Evolutionary conservation across 2,797 vertebrate species (phyloP).

Genomic region (Anas acuta): DNA sequence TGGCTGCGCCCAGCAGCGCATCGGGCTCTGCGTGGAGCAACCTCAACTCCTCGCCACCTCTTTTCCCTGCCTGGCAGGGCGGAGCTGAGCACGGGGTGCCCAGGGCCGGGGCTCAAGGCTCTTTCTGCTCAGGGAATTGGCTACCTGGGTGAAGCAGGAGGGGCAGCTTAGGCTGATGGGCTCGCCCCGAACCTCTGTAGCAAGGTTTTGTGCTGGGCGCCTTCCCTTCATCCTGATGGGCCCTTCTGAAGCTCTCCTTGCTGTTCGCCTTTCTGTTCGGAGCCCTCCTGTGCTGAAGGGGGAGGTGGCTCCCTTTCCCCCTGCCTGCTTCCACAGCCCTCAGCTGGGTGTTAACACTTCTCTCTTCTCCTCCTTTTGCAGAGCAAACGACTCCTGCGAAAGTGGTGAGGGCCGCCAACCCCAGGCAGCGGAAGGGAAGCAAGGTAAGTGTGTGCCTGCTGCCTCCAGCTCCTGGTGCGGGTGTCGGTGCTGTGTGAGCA

Average conservation of each 20-base stretch:
- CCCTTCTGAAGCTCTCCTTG: neutral
- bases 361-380: slow-evolving; percentile 64
- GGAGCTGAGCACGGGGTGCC: neutral
- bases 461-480: neutral
- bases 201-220: neutral
- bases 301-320: neutral
- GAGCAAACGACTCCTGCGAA: slow-evolving; percentile 90
- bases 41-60: neutral
- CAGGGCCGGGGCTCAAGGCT: neutral
- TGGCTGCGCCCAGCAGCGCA: neutral
- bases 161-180: neutral
- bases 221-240: neutral
- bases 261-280: neutral
- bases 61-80: neutral
- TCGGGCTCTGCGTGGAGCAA: neutral
- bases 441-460: slow-evolving; percentile 82
- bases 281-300: neutral
- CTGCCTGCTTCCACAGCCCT: neutral
- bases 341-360: neutral
- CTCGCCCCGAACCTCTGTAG: no score
- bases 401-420: slow-evolving; percentile 93
- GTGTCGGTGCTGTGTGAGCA: neutral
- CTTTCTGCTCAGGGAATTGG: neutral
- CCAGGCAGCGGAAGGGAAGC: slow-evolving; percentile 88
- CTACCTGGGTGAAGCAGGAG: neutral